Conservation (phyloP, 2,888 invertebrate genomes). For the Resseliella maxima region DNA sequence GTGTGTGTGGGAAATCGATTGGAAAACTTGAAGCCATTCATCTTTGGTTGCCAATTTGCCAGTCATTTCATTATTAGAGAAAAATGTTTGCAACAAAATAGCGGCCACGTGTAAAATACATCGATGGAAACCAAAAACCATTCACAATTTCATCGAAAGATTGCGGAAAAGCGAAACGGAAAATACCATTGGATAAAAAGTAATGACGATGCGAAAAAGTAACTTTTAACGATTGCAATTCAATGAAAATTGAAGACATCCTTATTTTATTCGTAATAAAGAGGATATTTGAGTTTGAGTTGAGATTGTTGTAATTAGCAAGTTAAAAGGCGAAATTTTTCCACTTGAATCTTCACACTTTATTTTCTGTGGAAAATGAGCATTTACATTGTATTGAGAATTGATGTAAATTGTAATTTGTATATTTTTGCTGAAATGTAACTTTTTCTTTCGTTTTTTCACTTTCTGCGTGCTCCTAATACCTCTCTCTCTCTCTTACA, state of each 20-base stretch:
- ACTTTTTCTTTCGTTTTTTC: neutral
- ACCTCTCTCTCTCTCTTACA: too few relatives aligned
- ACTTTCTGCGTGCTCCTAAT: neutral
- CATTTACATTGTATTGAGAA: too few relatives aligned
- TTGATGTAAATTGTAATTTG: too few relatives aligned
- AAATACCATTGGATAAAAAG: neutral
- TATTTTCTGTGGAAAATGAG: neutral
- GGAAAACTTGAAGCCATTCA: constrained; percentile 26
- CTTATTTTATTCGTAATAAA: constrained; percentile 36
- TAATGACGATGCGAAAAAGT: constrained; percentile 24
- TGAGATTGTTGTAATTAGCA: neutral
- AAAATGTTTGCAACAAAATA: neutral
- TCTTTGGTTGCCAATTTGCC: constrained; percentile 24
- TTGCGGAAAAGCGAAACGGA: neutral
- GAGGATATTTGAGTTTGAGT: neutral
- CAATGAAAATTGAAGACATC: neutral
- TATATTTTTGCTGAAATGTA: neutral
- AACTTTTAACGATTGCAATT: neutral
- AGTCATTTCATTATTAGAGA: constrained; percentile 20
- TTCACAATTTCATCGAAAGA: neutral
- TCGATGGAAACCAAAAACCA: neutral
- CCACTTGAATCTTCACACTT: neutral
- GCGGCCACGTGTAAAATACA: neutral
- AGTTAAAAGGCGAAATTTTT: neutral
- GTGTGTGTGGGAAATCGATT: neutral